Base-by-base conservation (phyloP, 1,140 invertebrate species). In the Nixonia krombeini region DNA sequence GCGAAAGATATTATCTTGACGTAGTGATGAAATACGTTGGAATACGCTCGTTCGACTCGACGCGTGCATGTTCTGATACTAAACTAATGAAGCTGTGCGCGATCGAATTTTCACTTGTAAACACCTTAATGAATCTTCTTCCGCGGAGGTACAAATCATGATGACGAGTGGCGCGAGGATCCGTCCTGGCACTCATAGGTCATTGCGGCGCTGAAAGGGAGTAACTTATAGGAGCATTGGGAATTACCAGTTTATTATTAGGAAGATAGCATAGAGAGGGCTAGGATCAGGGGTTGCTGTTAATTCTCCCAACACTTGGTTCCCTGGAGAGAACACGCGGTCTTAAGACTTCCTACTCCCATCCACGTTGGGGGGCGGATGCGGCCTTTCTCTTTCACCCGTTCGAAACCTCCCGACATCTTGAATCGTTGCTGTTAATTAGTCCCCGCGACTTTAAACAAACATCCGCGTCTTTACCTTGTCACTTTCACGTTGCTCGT, bases 241-340 rank as follows among this genome's bases (percentile, higher is more conserved):
- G 83, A 84, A 85, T 85, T 81, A 81, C 78, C 79, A 81, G 82
- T 84, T 84, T 84, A 85, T 84, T 85, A 85, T 85, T 83, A 85
- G 80, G 79, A 78, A 83, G 83, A 85, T 85, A 84, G 79, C 73
- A 77, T 67, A 72, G 73, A 72, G 73, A 78, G 73, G 76, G 74
- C 73, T 73, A 74, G 75, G 80, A 82, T 83, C 78, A 81, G 74
- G 79, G 76, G 78, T 81, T 76, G 75, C 76, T 79, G 81, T 83
- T 85, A 84, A 81, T 84, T 83, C 81, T 82, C 73, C 73, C 75
- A 79, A 82, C 80, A 80, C 78, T 79, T 67, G 56, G 58, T 62
- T 80, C 79, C 75, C 77, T n/a, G 56, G 82, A 76, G 80, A 80
- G 74, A 80, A 77, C 74, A 76, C 72, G 75, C 74, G 74, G 76